Conservation (phyloP, 1,140 invertebrate genomes). For the Venturia canescens region DNA sequence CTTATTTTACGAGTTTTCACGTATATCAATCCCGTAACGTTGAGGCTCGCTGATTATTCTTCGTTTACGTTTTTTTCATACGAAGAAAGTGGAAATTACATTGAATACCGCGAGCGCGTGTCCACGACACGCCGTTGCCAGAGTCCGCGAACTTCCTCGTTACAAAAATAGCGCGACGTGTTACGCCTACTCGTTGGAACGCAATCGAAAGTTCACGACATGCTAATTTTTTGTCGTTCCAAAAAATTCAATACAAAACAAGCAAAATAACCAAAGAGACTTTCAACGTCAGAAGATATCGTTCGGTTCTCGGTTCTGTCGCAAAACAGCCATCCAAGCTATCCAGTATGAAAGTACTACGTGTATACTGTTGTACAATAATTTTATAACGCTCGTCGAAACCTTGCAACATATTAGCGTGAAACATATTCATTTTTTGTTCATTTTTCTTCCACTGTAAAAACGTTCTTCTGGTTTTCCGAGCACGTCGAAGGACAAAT, state of each 20-base stretch:
- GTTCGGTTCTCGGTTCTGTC: constrained; percentile 1
- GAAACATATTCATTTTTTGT: background rate
- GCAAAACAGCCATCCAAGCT: constrained; percentile 7
- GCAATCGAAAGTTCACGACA: no score
- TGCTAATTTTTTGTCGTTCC: background rate
- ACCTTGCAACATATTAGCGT: background rate
- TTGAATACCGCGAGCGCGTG: no score
- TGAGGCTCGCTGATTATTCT: background rate
- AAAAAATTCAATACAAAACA: background rate
- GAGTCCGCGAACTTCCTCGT: background rate
- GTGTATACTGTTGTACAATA: constrained; percentile 20
- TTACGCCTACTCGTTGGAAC: no score
- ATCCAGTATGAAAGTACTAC: constrained; percentile 16
- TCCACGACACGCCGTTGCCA: no score
- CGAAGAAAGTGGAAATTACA: no score
- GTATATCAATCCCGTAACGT: no score
- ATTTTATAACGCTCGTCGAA: constrained; percentile 15
- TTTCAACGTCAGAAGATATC: background rate
- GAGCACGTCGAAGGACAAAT: no score
- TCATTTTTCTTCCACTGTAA: no score
- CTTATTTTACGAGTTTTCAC: no score
- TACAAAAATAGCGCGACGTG: background rate
- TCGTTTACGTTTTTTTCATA: no score
- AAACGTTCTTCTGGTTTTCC: no score
- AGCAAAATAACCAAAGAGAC: constrained; percentile 21